Conservation (phyloP, 2,797 vertebrate species). For the Typhlichthys subterraneus region DNA sequence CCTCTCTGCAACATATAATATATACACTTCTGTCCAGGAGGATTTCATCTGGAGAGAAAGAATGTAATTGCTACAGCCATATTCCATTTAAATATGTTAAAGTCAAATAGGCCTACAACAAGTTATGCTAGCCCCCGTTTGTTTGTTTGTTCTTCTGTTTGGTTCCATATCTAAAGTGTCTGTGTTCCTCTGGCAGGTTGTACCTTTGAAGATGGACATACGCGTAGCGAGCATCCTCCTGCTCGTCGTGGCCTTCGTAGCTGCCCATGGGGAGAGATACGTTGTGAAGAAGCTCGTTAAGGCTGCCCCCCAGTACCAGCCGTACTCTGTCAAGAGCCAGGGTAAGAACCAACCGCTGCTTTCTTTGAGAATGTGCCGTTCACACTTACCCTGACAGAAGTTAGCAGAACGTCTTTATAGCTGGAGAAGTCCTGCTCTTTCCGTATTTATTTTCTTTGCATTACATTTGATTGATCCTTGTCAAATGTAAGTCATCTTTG, state of each 20-base stretch:
- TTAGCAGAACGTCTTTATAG: neutral
- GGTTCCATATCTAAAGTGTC: neutral
- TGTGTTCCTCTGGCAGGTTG: slow-evolving; percentile 67
- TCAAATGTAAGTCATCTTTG: neutral
- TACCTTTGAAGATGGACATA: slow-evolving; percentile 85
- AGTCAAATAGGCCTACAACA: too few relatives aligned
- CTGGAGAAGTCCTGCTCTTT: too few relatives aligned
- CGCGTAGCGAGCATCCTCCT: slow-evolving; percentile 80
- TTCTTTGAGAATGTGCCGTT: too few relatives aligned
- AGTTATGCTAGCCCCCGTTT: too few relatives aligned
- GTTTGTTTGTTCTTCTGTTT: too few relatives aligned
- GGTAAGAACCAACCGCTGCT: slow-evolving; percentile 76
- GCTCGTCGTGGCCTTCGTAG: slow-evolving; percentile 79
- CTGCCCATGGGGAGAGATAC: slow-evolving; percentile 85
- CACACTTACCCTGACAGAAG: neutral
- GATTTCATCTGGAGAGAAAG: too few relatives aligned
- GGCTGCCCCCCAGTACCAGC: slow-evolving; percentile 77
- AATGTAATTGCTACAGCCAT: too few relatives aligned
- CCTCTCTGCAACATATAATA: too few relatives aligned
- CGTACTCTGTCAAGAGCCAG: slow-evolving; percentile 88
- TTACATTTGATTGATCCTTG: neutral
- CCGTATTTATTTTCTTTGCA: neutral
- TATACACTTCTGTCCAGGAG: too few relatives aligned
- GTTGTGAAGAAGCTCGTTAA: slow-evolving; percentile 89
- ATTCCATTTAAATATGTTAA: too few relatives aligned